Percentiles rank a stretch among this genome's conserved stretches.
These are phyloP conservation scores for Rafetus swinhoei DNA, from an alignment of 2,113 vertebrate genomes.

Conservation along the genomic window DNA sequence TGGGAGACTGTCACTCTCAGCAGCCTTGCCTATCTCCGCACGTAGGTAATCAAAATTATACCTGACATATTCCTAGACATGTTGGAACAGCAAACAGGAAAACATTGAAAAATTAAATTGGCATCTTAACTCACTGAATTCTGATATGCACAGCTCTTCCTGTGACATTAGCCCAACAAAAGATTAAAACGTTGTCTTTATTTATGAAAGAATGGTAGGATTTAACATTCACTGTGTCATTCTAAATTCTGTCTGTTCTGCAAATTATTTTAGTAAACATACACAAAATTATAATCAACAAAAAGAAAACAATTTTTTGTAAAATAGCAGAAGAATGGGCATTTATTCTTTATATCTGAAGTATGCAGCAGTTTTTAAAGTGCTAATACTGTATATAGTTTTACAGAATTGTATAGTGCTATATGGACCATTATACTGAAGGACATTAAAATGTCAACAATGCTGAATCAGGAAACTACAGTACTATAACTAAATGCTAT, in stretches of 20 bases:
- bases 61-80: neutral
- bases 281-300: neutral
- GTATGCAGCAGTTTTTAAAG: neutral
- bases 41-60: neutral
- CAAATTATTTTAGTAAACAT: neutral
- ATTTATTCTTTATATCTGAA: neutral
- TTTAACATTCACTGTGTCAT: neutral
- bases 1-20: neutral
- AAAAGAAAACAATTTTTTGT: neutral
- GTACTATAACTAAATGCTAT: slow-evolving; percentile 30
- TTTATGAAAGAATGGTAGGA: neutral
- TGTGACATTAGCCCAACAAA: neutral
- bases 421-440: neutral
- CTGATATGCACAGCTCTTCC: neutral
- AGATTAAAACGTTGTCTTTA: neutral
- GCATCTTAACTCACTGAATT: neutral
- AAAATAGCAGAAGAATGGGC: neutral
- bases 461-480: slow-evolving; percentile 3
- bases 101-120: neutral
- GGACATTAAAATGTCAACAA: slow-evolving; percentile 35
- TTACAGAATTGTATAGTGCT: neutral
- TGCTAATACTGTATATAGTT: neutral
- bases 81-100: neutral
- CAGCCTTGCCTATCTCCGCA: neutral
- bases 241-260: neutral